phyloP scores from a whole-genome alignment of 1,140 invertebrate species.

The Macrostomum lignano region DNA sequence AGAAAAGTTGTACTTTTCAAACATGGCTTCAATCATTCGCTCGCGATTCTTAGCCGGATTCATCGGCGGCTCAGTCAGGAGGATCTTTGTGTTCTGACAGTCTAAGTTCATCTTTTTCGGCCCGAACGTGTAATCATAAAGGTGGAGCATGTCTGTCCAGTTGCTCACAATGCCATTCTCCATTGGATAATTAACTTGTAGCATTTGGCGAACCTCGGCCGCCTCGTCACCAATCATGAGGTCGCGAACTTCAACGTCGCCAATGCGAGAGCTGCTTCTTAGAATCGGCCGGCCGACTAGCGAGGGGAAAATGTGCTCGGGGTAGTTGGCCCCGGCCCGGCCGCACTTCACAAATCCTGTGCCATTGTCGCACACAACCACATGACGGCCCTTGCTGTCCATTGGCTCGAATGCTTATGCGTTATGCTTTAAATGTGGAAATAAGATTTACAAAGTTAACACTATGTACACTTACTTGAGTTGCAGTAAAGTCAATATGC shows the following conservation, averaged over 20 bases:
- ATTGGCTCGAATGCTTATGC: too few relatives aligned
- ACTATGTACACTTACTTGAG: too few relatives aligned
- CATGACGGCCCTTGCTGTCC: slow-evolving; percentile 79
- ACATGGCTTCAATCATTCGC: slow-evolving; percentile 99
- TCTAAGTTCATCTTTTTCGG: slow-evolving; percentile 81
- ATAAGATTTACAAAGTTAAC: too few relatives aligned
- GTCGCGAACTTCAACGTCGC: slow-evolving; percentile 96
- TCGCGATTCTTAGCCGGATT: slow-evolving; percentile 89
- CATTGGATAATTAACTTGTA: slow-evolving; percentile 98
- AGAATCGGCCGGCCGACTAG: slow-evolving; percentile 93
- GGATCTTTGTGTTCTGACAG: slow-evolving; percentile 68
- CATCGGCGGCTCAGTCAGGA: slow-evolving; percentile 96
- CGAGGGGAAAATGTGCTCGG: slow-evolving; percentile 88
- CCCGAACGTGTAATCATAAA: slow-evolving; percentile 98
- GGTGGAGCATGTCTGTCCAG: slow-evolving; percentile 97
- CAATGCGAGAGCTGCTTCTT: slow-evolving; percentile 78
- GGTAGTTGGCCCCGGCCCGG: slow-evolving; percentile 94
- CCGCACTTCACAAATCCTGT: slow-evolving; percentile 99
- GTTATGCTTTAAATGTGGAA: too few relatives aligned
- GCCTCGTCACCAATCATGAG: slow-evolving; percentile 98
- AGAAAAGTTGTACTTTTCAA: slow-evolving; percentile 88
- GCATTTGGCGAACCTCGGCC: slow-evolving; percentile 69
- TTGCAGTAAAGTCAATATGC: too few relatives aligned
- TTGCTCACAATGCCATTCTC: slow-evolving; percentile 79
- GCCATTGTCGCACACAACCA: slow-evolving; percentile 93